phyloP scores from a whole-genome alignment of 2,888 invertebrate species.

The Drosophila yooni region DNA sequence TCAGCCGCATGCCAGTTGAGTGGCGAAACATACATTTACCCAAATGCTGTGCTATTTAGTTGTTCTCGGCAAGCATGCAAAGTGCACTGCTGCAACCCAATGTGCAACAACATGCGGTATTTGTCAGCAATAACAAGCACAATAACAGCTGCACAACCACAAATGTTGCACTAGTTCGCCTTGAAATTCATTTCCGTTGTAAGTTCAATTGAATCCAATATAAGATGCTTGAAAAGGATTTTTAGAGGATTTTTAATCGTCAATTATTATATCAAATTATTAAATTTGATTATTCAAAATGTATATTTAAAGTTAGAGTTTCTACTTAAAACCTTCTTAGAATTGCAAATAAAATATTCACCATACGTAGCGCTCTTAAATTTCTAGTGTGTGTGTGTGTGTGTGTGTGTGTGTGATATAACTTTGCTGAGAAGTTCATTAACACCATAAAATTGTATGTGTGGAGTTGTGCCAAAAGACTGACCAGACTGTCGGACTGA shows the following conservation, averaged over 20 bases:
- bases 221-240: not conserved
- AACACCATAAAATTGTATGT: constrained; percentile 70
- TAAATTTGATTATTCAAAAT: no score
- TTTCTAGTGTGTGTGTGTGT: constrained; percentile 5
- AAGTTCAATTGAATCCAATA: constrained; percentile 21
- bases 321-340: not conserved
- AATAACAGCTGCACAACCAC: constrained; percentile 2
- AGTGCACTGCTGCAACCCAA: constrained; percentile 28
- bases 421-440: constrained; percentile 70
- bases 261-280: not conserved
- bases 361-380: constrained; percentile 21
- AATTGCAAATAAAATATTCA: not conserved
- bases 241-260: not conserved
- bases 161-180: constrained; percentile 13
- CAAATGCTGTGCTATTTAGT: constrained; percentile 17
- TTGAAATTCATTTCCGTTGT: constrained; percentile 49
- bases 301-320: not conserved
- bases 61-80: constrained; percentile 28
- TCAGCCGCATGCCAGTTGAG: constrained; percentile 16
- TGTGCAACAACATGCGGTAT: constrained; percentile 22
- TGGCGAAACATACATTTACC: constrained; percentile 21
- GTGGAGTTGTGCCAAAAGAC: constrained; percentile 62
- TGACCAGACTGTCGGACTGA: constrained; percentile 38
- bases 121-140: constrained; percentile 12
- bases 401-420: constrained; percentile 17